Evolutionary conservation across 2,797 vertebrate species (phyloP), one percentile per base, ranked within the genome.

Genomic region (Myotis planiceps): DNA sequence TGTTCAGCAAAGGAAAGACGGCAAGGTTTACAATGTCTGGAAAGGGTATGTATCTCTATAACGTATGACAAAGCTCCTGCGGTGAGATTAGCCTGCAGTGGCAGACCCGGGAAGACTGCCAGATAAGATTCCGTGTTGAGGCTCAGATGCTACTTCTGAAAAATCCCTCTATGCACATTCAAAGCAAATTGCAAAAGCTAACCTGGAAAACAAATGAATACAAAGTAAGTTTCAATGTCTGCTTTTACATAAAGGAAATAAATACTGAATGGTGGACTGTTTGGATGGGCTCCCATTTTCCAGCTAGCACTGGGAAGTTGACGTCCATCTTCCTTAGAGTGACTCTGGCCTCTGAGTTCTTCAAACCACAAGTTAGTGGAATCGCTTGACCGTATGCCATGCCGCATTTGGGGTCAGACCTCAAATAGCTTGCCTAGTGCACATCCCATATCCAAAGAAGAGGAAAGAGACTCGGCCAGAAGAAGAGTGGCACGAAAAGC

Each of bases 71-170:
- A 78, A 37, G 45, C 13, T 95, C 76, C 80, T 83, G 72, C 12
- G 42, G 95, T 34, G 72, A 97, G 87, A 97, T 96, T 79, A 96
- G 80, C 66, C 39, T 93, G 80, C 23, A 34, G 88, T 86, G 80
- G 92, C 91, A 96, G 69, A 82, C 82, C 83, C 51, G 89, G 90
- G 85, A 96, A 96, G 63, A 39, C 47, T 86, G 85, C 93, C 97
- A 96, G 92, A 58, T 13, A 88, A 29, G 63, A 71, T 71, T 88
- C 58, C 72, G 78, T 90, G 72, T 93, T 94, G 93, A 3, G 53
- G 74, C 82, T 97, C 69, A 94, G 68, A 72, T n/a, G 49, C 55
- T 93, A 53, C 45, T 81, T 81, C 66, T 79, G 80, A 80, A 85
- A 88, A 90, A 74, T 93, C 84, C 84, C 78, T 92, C 39, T 86